Evolutionary conservation across 2,888 invertebrate species (phyloP), one percentile per base, ranked within the genome.

Genomic region (Xanthia icteritia): DNA sequence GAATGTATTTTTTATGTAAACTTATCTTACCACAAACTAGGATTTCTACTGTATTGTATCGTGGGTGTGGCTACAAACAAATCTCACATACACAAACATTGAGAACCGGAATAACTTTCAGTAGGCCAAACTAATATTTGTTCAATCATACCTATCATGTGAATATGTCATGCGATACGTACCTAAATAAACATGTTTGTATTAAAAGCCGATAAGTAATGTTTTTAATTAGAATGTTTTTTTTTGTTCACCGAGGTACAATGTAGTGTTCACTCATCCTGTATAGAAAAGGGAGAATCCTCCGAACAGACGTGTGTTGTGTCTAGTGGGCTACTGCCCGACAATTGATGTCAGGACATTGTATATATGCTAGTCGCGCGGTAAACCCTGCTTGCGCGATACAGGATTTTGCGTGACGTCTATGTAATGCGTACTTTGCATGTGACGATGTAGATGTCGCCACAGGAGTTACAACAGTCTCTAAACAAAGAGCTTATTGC

Each of bases 81-180:
- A 83, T 83, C 77, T 48, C 60, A 31, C 17, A 54, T 5, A 45
- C 4, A 76, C 48, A 67, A 17, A 64, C 5, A 60, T 2, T 6
- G 6, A 51, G 0, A 54, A 39, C 20, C 66, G 56, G 31, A 31
- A 39, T 5, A 63, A 23, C n/a, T 27, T 5, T 27, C 63, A 79
- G 80, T 83, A 56, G 80, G 79, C 15, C 83, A 66, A 65, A 60
- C 79, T 36, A 80, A 80, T 65, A 80, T 80, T 83, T 31, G 58
- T 48, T 66, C 70, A 65, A 83, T 83, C 69, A 64, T 83, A n/a
- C n/a, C n/a, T n/a, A 79, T 63, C 61, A 70, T 31, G 70, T 77
- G 83, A 81, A 71, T 68, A 17, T 78, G 77, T 72, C 80, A 74
- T 66, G 64, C 31, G 56, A 65, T 77, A 58, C n/a, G 82, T 54